These are phyloP conservation scores for Craniophora ligustri DNA, from an alignment of 2,888 invertebrate species.

Conservation along the genomic window DNA sequence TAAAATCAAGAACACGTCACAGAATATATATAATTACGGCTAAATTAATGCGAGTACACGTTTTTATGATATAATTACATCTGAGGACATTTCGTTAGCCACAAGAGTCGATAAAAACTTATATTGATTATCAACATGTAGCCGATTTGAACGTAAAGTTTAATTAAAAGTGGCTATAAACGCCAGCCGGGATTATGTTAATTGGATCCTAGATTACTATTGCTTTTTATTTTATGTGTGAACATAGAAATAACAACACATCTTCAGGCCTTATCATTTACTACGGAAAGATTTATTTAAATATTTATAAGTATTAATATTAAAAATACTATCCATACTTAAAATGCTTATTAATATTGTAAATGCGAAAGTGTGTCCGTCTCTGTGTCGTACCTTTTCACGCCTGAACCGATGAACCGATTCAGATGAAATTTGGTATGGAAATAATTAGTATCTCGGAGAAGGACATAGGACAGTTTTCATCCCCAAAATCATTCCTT, in stretches of 20 bases:
- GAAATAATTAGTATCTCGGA: too few relatives aligned
- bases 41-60: constrained; percentile 9
- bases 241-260: constrained; percentile 3
- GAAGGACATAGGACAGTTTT: too few relatives aligned
- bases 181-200: constrained; percentile 15
- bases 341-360: too few relatives aligned
- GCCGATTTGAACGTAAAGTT: constrained; percentile 7
- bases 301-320: too few relatives aligned
- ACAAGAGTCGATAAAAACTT: constrained; percentile 15
- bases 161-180: constrained; percentile 45
- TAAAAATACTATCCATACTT: too few relatives aligned
- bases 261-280: neutral
- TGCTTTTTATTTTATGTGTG: constrained; percentile 25
- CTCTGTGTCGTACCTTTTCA: too few relatives aligned
- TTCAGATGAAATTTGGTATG: too few relatives aligned
- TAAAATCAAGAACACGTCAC: too few relatives aligned
- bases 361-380: too few relatives aligned
- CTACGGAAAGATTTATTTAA: too few relatives aligned
- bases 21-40: constrained; percentile 3
- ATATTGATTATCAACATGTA: constrained; percentile 6
- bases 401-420: too few relatives aligned
- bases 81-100: constrained; percentile 7
- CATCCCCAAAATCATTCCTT: too few relatives aligned
- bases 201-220: constrained; percentile 30
- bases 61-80: constrained; percentile 20